Base-by-base conservation (phyloP, 2,113 vertebrate species). In the Cyphomyrus plagiostoma region DNA sequence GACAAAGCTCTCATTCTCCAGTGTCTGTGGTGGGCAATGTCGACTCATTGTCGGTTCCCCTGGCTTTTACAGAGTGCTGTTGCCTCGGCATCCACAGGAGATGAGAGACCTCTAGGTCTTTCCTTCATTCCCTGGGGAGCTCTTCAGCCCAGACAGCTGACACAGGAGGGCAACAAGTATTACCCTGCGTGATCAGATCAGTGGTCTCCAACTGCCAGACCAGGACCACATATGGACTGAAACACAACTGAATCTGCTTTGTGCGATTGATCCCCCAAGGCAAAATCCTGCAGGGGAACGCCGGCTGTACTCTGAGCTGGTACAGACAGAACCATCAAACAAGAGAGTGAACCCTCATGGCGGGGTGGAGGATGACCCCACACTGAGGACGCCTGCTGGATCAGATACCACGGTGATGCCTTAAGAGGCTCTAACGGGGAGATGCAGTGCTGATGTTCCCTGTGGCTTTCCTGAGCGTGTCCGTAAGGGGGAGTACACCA, bases 391-490 rank as follows among this genome's bases (percentile, higher is more conserved):
- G 6, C 35, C 30, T n/a, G 30, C 19, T 17, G 35, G 74, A 17
- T 80, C 74, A 4, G 74, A 30, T 80, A 17, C 74, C 5, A 17
- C 0, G 15, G 74, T 17, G 74, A 42, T 0, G 13, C 74, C 30
- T 77, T 35, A 42, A 42, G 74, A 39, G 62, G 62, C n/a, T 11
- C 62, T 70, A 26, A 70, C 8, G 17, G 45, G 1, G 42, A n/a
- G 82, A 84, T 84, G 77, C 19, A 9, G 39, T 80, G 77, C 84
- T 58, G 85, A 48, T 91, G 45, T 93, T 91, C 93, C 92, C 90
- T 88, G 90, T 21, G 86, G 58, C 52, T 30, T 90, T 17, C 86
- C 89, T 82, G 89, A 56, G 56, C 74, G 77, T 39, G 87, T 88
- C 46, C 87, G 74, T 90, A 77, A 90, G 90, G 82, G 90, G 91